These are phyloP conservation scores for Anthoscopus minutus DNA, from an alignment of 2,113 vertebrate genomes.

Conservation along the genomic window DNA sequence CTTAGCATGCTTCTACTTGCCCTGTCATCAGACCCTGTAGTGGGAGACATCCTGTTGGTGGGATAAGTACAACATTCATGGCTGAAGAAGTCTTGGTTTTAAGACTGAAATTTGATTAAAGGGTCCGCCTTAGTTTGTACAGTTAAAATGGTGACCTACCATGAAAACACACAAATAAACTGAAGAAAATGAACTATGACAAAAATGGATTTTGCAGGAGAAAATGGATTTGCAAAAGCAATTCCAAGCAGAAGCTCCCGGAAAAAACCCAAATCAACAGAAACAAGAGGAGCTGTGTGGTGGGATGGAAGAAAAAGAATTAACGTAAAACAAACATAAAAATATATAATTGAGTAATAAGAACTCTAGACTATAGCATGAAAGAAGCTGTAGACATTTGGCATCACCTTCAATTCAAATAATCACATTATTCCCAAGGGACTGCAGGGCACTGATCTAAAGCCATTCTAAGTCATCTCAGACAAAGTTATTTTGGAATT, in stretches of 20 bases:
- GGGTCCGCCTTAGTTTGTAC: not conserved
- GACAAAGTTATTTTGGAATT: not conserved
- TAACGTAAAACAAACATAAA: not conserved
- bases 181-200: not conserved
- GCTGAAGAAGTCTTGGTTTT: not conserved
- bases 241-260: not conserved
- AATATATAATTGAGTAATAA: not conserved
- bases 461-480: too few relatives aligned
- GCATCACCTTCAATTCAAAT: not conserved
- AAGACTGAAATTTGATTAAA: not conserved
- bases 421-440: not conserved
- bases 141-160: not conserved
- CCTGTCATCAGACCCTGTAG: not conserved
- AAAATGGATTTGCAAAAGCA: not conserved
- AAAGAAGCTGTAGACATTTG: not conserved
- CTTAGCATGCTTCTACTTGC: not conserved
- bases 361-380: not conserved
- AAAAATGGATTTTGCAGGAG: not conserved
- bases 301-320: not conserved
- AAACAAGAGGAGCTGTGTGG: not conserved
- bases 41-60: not conserved
- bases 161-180: not conserved
- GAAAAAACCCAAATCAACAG: not conserved
- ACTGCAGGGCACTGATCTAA: not conserved
- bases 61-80: not conserved